A percentile compares a stretch with the other conserved stretches of the same genome.
These are phyloP conservation scores for Ellobium chinense DNA, from an alignment of 2,888 invertebrate species.

Conservation along the genomic window DNA sequence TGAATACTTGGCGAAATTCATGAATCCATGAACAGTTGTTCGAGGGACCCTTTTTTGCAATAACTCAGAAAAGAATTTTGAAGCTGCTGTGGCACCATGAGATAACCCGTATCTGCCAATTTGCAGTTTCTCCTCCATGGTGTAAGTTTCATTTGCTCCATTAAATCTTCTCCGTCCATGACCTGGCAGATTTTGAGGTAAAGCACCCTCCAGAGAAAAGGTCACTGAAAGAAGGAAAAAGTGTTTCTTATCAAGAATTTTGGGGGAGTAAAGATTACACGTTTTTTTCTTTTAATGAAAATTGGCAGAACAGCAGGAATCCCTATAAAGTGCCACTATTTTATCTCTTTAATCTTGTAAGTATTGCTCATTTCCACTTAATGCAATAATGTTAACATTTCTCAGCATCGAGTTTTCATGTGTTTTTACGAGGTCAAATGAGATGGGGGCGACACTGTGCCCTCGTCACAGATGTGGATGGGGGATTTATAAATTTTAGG, in stretches of 20 bases:
- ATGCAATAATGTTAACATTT: too few species aligned
- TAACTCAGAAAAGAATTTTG: slow-evolving; percentile 5
- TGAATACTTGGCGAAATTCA: slow-evolving; percentile 3
- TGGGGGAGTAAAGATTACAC: too few species aligned
- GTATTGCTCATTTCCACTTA: too few species aligned
- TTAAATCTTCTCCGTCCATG: slow-evolving; percentile 18
- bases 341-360: too few species aligned
- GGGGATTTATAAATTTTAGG: too few species aligned
- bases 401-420: too few species aligned
- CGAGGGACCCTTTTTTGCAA: slow-evolving; percentile 24
- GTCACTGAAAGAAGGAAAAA: slow-evolving; percentile 9
- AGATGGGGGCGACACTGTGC: too few species aligned
- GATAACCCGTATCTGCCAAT: slow-evolving; percentile 21
- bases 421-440: too few species aligned
- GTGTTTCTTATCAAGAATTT: neutral
- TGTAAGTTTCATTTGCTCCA: slow-evolving; percentile 31
- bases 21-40: slow-evolving; percentile 31
- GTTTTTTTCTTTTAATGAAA: too few species aligned
- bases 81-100: slow-evolving; percentile 24
- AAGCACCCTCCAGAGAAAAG: slow-evolving; percentile 8
- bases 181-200: neutral
- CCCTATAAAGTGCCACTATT: too few species aligned
- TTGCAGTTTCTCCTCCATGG: slow-evolving; percentile 17
- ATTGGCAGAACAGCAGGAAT: too few species aligned
- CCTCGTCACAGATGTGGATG: too few species aligned